These are phyloP conservation scores for Coendou prehensilis DNA, from an alignment of 2,797 vertebrate species.

Conservation along the genomic window DNA sequence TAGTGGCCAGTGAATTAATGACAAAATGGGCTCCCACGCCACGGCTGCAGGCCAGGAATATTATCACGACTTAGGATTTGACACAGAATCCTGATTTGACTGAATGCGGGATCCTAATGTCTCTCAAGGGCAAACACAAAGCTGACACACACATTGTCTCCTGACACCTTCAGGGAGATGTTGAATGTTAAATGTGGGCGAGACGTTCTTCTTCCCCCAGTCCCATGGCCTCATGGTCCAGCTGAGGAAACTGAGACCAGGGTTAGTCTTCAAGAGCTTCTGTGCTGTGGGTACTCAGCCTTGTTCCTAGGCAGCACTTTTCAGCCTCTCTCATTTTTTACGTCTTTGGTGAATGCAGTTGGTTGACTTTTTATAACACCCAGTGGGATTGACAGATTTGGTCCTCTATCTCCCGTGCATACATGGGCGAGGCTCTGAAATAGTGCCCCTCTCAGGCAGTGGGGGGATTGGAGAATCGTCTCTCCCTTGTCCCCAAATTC, in stretches of 20 bases:
- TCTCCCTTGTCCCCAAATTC: not conserved
- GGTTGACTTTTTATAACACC: not conserved
- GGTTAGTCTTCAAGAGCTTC: no score
- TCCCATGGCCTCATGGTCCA: not conserved
- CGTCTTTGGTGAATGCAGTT: not conserved
- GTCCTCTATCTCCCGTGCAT: not conserved
- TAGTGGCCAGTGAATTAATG: not conserved
- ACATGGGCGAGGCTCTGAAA: not conserved
- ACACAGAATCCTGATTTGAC: not conserved
- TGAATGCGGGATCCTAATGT: rapidly evolving
- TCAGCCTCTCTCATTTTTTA: no score
- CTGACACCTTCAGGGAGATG: not conserved
- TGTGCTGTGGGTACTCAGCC: rapidly evolving
- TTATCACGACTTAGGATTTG: not conserved
- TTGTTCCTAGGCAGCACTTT: rapidly evolving
- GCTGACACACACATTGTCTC: rapidly evolving
- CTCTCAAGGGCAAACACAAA: not conserved
- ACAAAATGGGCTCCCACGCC: not conserved
- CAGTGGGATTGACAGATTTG: rapidly evolving
- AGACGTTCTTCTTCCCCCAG: not conserved
- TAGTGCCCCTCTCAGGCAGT: not conserved
- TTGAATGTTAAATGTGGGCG: not conserved
- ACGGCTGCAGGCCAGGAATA: not conserved
- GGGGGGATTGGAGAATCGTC: not conserved
- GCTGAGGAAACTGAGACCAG: not conserved